Evolutionary conservation across 2,888 invertebrate species (phyloP), one percentile per base, ranked within the genome.

Genomic region (Zaprionus bogoriensis): DNA sequence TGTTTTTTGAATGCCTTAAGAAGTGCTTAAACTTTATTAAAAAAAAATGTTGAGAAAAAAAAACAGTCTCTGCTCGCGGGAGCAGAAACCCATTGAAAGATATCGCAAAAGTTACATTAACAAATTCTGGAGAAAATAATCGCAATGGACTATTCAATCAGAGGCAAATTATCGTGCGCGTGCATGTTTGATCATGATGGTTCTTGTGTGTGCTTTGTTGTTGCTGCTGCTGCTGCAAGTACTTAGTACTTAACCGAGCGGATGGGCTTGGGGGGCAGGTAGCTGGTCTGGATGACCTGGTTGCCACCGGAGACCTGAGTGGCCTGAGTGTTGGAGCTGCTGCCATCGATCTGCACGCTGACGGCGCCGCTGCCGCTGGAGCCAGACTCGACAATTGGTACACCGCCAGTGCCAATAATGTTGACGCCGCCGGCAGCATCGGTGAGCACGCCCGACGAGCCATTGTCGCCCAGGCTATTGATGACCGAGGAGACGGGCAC

Each of bases 401-500:
- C 74, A 12, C 78, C 81, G n/a, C 80, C 80, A 27, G 81, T 77
- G 54, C 83, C 76, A 3, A 82, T 59, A 45, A 77, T 71, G 57
- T 60, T 77, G 28, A 84, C 19, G 50, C 55, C 46, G 6, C 77
- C 81, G 14, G 38, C 20, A 54, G 62, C 63, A 44, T 77, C 77
- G 27, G 57, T 23, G 10, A 67, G 42, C 77, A 77, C 75, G 70
- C 84, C 84, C 4, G 80, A 86, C 42, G 82, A 64, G 20, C 84
- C 82, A 17, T 77, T 78, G 39, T 73, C 67, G 30, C 81, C 89
- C 59, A 90, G 70, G 62, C 79, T 81, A 20, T 84, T 87, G 57
- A 89, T 82, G 41, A 89, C 89, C 0, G 89, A 89, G 4, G 89
- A 86, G n/a, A 88, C 78, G 20, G 87, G 87, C n/a, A 86, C 74